Evolutionary conservation across 2,113 vertebrate genomes (phyloP), one percentile per base, ranked within the genome.

Genomic region (Psilopsiagon aymara): DNA sequence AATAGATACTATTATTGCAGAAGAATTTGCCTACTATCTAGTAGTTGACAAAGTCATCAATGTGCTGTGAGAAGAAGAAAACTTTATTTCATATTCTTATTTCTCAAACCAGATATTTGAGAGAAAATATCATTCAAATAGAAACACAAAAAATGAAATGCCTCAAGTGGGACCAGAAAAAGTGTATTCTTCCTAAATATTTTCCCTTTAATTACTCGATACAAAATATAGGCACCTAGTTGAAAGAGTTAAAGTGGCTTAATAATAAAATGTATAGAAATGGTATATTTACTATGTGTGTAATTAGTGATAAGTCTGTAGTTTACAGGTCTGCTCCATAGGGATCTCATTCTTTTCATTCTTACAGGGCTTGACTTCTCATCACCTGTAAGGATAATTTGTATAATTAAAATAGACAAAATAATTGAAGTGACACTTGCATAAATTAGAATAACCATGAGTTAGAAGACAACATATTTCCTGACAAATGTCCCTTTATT

Each of bases 1-100:
- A 93, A 60, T 88, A 84, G 43, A 76, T 66, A 87, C 28, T 94
- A 81, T 66, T 79, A 78, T 69, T 92, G 49, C 46, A 76, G 79
- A 85, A 95, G 87, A 81, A 59, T 47, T 69, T 90, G 47, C 81
- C 76, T 94, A 70, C 78, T 94, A 43, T 69, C 43, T 52, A 66
- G 71, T 43, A 62, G 8, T 55, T 79, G 87, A 94, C 77, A 95
- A 70, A 55, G 41, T 94, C 69, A 62, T 96, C 91, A 97, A 82
- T 53, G 19, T 67, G 44, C 27, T 68, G 46, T 63, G 37, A 14
- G 9, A 19, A 37, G 33, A 94, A 86, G 15, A 92, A 67, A 78
- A 28, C 21, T 75, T 5, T 86, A 83, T 88, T 95, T 95, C 41
- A 29, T 71, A 49, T 49, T 68, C 70, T 47, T 51, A 13, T 11